Evolutionary conservation across 2,797 vertebrate genomes (phyloP), one percentile per base, ranked within the genome.

Genomic region (Pipistrellus nathusii): DNA sequence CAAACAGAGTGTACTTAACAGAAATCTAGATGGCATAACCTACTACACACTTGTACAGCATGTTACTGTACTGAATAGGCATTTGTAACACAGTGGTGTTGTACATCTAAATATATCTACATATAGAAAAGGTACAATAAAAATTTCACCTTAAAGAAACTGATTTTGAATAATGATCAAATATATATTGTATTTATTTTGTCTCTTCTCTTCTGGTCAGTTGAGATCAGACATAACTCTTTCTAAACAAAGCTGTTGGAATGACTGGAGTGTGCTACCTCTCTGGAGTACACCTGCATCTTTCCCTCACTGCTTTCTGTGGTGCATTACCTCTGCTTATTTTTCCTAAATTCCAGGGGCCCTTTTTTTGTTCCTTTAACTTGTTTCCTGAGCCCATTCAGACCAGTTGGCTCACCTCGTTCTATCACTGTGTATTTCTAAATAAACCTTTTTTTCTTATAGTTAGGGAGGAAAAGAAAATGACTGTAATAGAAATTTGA

Each of bases 111-210:
- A 64, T 8, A n/a, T 46, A 75, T n/a, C 41, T 82, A 23, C 2
- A 46, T 30, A 44, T 81, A n/a, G 41, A 48, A 66, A 23, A 64
- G 20, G 30, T 23, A 82, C 59, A 82, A 44, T 23, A 82, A 64
- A 64, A 48, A 53, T 75, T 88, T 92, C 44, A 85, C 25, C 21
- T 83, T 35, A 90, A 73, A 71, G 64, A 85, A 80, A 89, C 30
- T 44, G 62, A 59, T 2, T 80, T 84, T 76, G 44, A 80, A 75
- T 55, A 53, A 30, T 41, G 15, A 55, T 82, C 18, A 51, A 17
- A 18, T 38, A 64, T 38, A 12, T 68, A 48, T 59, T 69, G 4
- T 66, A 78, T 46, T 69, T 59, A 73, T 18, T 83, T 32, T 75
- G 11, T 62, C 30, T 71, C 1, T 41, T 88, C 38, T 90, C 11